phyloP scores from a whole-genome alignment of 37 sponge, comb jelly and placozoan species.

The Chondrilla cf. caribensis region DNA sequence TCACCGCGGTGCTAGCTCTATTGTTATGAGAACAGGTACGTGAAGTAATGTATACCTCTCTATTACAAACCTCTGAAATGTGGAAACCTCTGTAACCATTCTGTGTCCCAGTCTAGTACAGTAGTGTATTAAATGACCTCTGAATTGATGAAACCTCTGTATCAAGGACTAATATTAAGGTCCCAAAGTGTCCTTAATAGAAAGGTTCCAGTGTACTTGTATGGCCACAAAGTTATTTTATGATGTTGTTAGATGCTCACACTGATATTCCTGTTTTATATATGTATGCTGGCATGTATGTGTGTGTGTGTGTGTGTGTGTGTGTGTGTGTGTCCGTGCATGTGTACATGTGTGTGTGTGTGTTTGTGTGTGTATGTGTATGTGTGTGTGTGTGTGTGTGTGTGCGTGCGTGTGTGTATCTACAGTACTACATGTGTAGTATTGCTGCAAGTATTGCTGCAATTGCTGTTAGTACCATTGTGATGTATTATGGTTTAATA shows the following conservation, averaged over 20 bases:
- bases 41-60: background rate
- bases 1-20: conserved; percentile 73
- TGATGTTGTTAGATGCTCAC: no score
- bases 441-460: no score
- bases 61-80: no score
- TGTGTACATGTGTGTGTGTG: conserved; percentile 16
- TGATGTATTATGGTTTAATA: no score
- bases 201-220: background rate
- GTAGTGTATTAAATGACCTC: no score
- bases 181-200: no score
- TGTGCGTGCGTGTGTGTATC: no score
- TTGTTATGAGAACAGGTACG: conserved; percentile 64
- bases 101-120: background rate
- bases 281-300: conserved; percentile 1
- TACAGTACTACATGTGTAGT: no score
- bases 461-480: no score
- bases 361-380: conserved; percentile 24
- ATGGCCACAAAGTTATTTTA: background rate
- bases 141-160: no score
- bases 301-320: conserved; percentile 10
- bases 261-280: background rate
- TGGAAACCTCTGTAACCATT: background rate
- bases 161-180: no score
- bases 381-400: no score
- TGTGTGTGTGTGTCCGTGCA: conserved; percentile 20